Base-by-base conservation (phyloP, 2,797 vertebrate species). In the Gastrophryne carolinensis region DNA sequence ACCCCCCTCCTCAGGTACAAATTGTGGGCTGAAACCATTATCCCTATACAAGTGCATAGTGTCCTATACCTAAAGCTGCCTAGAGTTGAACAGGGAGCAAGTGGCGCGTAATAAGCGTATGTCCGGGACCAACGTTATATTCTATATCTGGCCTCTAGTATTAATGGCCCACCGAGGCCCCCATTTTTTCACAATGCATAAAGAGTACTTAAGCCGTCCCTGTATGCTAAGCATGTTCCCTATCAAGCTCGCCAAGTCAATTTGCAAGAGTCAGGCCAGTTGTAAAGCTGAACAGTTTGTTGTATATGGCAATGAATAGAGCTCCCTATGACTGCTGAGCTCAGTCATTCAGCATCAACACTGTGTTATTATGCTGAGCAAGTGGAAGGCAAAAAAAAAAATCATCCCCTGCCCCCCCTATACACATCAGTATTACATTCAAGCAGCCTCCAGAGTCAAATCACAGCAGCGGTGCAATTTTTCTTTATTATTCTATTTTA, bases 241-340 rank as follows among this genome's bases (percentile, higher is more conserved):
- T 63, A 68, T 53, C 54, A 11, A 47, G 17, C 34, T 56, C 27
- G 73, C 26, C 54, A 39, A 53, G 62, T n/a, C n/a, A 68, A 54
- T 30, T 24, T 69, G 64, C 73, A 61, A 44, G 52, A 26, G 39
- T 35, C 13, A 19, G 66, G 52, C 27, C 60, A 32, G 37, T 66
- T 62, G 32, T 63, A 37, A 63, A 30, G 71, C 60, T 41, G 49
- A 64, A 54, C 72, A 58, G 37, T 64, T 58, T 41, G 52, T 17
- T 58, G 52, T 57, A 44, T 58, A 35, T 63, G n/a, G 27, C 57
- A 64, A 70, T 77, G 66, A 75, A 54, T 44, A 69, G 64, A 54
- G 24, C 54, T 35, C 29, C 21, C 23, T 52, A 65, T 47, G 37
- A 44, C 44, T 47, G 26, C 60, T 71, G 50, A 56, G 60, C 26